Evolutionary conservation across 2,888 invertebrate species (phyloP).

Genomic region (Antheraea yamamai): DNA sequence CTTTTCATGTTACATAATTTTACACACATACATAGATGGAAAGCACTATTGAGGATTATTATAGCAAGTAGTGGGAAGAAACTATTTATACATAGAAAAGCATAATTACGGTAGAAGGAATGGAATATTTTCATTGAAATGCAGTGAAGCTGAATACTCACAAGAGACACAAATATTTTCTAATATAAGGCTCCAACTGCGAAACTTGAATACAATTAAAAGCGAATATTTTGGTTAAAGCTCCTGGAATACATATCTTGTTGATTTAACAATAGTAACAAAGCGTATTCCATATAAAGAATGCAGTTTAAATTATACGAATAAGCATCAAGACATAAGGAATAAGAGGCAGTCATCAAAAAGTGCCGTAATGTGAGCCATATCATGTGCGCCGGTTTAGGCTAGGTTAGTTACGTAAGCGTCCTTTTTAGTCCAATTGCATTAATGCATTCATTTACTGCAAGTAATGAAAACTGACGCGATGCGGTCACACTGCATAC

Average conservation of each 20-base stretch:
- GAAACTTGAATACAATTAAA: neutral
- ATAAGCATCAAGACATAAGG: neutral
- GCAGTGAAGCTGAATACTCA: neutral
- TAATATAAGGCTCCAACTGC: neutral
- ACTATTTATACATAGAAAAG: neutral
- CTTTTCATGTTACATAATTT: neutral
- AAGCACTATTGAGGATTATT: neutral
- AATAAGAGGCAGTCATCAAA: neutral
- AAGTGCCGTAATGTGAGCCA: slow-evolving; percentile 10
- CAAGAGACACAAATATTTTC: neutral
- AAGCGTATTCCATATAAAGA: neutral
- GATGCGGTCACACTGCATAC: neutral
- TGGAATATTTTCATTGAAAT: neutral
- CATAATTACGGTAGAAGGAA: neutral
- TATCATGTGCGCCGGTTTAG: slow-evolving; percentile 1
- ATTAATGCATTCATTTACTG: neutral
- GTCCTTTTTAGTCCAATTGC: slow-evolving; percentile 15
- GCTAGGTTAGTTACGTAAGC: slow-evolving; percentile 18
- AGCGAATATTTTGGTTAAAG: neutral
- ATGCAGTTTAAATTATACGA: neutral
- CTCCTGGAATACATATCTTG: slow-evolving; percentile 5
- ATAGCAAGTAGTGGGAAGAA: neutral
- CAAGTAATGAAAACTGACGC: neutral
- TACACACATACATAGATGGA: neutral
- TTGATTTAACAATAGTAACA: neutral